Evolutionary conservation across 2,797 vertebrate species (phyloP), one percentile per base, ranked within the genome.

Genomic region (Eulemur rubriventer): DNA sequence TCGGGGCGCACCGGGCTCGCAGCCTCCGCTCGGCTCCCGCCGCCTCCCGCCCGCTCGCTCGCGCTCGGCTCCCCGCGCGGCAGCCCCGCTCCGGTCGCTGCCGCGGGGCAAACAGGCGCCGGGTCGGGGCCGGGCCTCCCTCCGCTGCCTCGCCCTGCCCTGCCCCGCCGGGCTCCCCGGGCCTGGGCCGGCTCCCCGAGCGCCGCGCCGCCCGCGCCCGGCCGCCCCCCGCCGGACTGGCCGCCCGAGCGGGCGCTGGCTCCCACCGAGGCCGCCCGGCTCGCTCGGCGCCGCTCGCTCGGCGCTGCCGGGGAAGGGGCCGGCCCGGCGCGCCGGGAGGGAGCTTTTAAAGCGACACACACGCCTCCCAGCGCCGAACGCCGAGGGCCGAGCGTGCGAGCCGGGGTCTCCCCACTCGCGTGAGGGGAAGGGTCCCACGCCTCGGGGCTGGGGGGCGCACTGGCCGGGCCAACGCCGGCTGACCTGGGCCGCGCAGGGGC

Each of bases 331-430:
- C 98, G 96, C 97, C 48, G 97, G 97, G 97, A 97, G 97, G 97
- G 98, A 97, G 97, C 84, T 96, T 93, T 98, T 98, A 98, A 98
- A 98, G 98, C 97, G 94, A 95, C 98, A 97, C 96, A 87, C 98
- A 94, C 98, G 95, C 96, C 97, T 92, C 95, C 97, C 86, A 24
- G 94, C 12, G 81, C 96, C 2, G 43, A 33, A 79, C 12, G 76
- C 96, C 2, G 43, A n/a, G 83, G 59, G 18, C 91, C 3, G 50
- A 41, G 50, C 69, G 86, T 55, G 76, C 85, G n/a, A 59, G 70
- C 94, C 83, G 33, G 57, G 95, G 70, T 85, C 84, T 95, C 20
- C 22, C 73, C 69, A 6, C 85, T 33, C n/a, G 3, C 33, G 65
- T 1, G 20, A 26, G 2, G 1, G 48, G 30, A 20, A 35, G 26